These are phyloP conservation scores for Drosophila sulfurigaster DNA, from an alignment of 1,140 invertebrate species.

Conservation along the genomic window DNA sequence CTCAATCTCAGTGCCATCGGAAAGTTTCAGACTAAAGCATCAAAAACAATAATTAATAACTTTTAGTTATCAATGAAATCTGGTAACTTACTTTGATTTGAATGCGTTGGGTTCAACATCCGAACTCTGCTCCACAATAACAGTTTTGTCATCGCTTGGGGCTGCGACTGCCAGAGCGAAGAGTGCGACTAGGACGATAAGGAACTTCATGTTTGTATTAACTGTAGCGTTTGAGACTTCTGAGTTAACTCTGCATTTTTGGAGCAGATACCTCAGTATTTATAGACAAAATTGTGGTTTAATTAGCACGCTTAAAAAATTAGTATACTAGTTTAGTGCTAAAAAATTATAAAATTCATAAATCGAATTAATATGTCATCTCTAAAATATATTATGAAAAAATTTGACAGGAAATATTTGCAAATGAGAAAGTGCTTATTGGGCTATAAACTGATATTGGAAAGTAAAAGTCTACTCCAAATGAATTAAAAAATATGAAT, in stretches of 20 bases:
- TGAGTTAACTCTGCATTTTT: constrained; percentile 38
- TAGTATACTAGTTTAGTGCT: constrained; percentile 17
- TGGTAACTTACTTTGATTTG: constrained; percentile 84
- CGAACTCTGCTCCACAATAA: constrained; percentile 67
- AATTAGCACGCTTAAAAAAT: neutral
- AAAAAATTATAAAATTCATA: constrained; percentile 7
- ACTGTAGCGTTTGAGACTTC: constrained; percentile 42
- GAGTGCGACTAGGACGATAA: constrained; percentile 72
- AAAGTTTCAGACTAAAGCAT: constrained; percentile 51
- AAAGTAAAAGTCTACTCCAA: too few species aligned
- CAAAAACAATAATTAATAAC: neutral
- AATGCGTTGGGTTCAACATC: constrained; percentile 85
- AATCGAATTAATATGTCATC: neutral
- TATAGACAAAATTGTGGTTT: constrained; percentile 7
- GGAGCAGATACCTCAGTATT: constrained; percentile 4
- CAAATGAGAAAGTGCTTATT: too few species aligned
- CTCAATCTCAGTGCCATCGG: constrained; percentile 39
- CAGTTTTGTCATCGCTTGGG: constrained; percentile 47
- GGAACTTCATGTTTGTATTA: constrained; percentile 68
- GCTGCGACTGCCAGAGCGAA: constrained; percentile 72
- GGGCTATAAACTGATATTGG: too few species aligned
- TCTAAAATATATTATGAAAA: neutral
- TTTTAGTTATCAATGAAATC: neutral
- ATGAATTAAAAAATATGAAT: neutral
- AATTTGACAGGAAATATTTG: neutral